Conservation (phyloP, 2,888 invertebrate genomes). For the Macropis europaea region DNA sequence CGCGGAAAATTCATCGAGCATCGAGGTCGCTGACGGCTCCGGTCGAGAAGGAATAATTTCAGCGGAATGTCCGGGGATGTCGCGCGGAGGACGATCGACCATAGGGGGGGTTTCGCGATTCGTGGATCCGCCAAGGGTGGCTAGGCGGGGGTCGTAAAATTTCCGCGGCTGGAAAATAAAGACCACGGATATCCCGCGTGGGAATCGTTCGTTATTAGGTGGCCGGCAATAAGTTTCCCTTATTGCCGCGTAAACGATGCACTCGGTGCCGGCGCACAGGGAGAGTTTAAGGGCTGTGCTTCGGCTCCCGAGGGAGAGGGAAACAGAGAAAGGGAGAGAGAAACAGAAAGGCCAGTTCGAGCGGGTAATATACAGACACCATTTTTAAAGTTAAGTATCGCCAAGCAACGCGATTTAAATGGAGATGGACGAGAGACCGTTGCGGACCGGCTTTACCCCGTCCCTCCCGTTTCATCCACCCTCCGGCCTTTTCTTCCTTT, state of each 20-base stretch:
- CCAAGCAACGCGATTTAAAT: conserved; percentile 71
- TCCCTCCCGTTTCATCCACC: background rate
- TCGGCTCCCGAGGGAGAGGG: conserved; percentile 7
- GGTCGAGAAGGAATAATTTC: no score
- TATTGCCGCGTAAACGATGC: conserved; percentile 71
- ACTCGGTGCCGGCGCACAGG: conserved; percentile 53
- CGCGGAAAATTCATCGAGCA: no score
- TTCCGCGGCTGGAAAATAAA: conserved; percentile 54
- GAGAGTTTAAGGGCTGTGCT: conserved; percentile 52
- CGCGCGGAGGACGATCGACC: background rate
- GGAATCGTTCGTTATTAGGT: conserved; percentile 72
- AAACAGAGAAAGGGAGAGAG: conserved; percentile 11
- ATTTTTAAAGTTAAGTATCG: conserved; percentile 72
- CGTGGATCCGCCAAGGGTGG: background rate
- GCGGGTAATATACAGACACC: conserved; percentile 67
- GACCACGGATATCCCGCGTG: conserved; percentile 62
- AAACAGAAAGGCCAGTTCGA: conserved; percentile 29
- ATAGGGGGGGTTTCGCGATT: background rate
- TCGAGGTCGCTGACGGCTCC: no score
- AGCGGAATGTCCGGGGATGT: background rate
- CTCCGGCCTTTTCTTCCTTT: background rate
- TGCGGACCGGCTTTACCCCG: conserved; percentile 44
- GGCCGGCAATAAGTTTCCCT: conserved; percentile 67
- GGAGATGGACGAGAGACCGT: conserved; percentile 69
- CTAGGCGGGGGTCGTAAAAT: conserved; percentile 43